These are phyloP conservation scores for Butorides virescens DNA, from an alignment of 2,113 vertebrate genomes.

Conservation along the genomic window DNA sequence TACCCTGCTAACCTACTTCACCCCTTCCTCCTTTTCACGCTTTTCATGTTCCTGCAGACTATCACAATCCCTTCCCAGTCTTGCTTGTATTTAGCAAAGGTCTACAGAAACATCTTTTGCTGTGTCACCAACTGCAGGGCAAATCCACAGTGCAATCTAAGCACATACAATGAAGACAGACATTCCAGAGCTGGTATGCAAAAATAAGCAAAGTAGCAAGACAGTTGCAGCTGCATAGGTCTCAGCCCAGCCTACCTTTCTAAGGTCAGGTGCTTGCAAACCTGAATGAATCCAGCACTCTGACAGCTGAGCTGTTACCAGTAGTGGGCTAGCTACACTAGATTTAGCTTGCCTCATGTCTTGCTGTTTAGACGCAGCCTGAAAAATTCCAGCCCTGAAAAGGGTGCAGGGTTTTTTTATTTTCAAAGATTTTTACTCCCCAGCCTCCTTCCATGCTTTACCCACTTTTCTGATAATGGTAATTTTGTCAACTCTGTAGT, in stretches of 20 bases:
- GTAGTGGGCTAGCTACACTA: not conserved
- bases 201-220: accelerated
- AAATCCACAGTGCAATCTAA: not conserved
- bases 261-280: not conserved
- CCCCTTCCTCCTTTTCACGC: not conserved
- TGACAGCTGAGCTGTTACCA: not conserved
- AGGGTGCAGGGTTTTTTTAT: not conserved
- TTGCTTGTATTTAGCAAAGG: not conserved
- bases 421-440: not conserved
- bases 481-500: not conserved
- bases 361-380: not conserved
- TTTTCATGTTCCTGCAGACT: not conserved
- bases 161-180: not conserved
- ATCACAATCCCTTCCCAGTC: not conserved
- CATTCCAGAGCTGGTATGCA: not conserved
- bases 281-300: not conserved
- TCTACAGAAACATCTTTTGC: not conserved
- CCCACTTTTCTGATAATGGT: not conserved
- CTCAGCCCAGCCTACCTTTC: not conserved
- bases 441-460: not conserved
- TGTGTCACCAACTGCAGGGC: not conserved
- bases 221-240: accelerated
- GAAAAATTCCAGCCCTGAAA: not conserved
- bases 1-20: not conserved
- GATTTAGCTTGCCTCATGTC: not conserved